Percentiles rank a stretch among this genome's conserved stretches.
phyloP scores from a whole-genome alignment of 2,888 invertebrate genomes.

The Helicoverpa assulta region DNA sequence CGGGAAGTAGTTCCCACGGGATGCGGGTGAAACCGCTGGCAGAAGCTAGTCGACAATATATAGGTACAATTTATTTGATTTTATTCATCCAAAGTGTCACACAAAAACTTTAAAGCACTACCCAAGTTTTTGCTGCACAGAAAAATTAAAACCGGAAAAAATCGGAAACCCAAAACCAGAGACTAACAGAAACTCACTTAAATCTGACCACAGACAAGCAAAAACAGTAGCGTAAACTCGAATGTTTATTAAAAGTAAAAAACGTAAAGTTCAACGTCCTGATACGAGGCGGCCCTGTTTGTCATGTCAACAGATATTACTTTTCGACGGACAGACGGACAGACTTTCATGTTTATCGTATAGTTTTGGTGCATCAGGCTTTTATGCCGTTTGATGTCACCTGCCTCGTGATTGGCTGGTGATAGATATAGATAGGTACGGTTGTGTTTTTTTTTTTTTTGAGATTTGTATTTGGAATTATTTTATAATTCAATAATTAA shows the following conservation, averaged over 20 bases:
- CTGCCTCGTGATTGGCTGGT: constrained; percentile 12
- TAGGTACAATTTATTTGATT: too few species aligned
- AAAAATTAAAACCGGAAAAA: background rate
- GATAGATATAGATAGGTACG: background rate
- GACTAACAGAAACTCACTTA: constrained; percentile 3
- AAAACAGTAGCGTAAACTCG: constrained; percentile 27
- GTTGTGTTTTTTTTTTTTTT: constrained; percentile 12
- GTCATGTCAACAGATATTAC: constrained; percentile 69
- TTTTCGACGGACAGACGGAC: constrained; percentile 50
- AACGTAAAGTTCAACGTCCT: constrained; percentile 66
- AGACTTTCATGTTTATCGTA: constrained; percentile 42
- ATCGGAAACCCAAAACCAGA: background rate
- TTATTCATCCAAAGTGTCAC: background rate
- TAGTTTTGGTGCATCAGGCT: constrained; percentile 16
- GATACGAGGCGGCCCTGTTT: constrained; percentile 68
- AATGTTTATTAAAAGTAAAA: constrained; percentile 58
- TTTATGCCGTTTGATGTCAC: constrained; percentile 30
- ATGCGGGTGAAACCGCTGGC: too few species aligned
- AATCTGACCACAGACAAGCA: constrained; percentile 14
- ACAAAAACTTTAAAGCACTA: background rate
- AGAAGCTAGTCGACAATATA: too few species aligned
- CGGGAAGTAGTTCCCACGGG: too few species aligned
- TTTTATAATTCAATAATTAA: too few species aligned
- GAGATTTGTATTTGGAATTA: background rate
- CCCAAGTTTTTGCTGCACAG: background rate